phyloP scores from a whole-genome alignment of 2,888 invertebrate genomes.

The Raillietiella orientalis region DNA sequence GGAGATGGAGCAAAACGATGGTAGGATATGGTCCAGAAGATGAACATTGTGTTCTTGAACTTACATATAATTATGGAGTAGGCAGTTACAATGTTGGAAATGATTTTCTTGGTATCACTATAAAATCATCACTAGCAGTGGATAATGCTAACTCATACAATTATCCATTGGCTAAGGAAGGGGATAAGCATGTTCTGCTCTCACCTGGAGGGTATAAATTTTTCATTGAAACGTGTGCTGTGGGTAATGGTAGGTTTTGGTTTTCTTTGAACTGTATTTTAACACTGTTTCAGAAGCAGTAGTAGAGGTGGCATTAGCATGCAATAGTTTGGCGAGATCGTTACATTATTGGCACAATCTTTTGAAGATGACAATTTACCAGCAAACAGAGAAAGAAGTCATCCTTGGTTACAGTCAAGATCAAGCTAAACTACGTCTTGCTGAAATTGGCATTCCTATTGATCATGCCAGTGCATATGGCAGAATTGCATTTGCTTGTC shows the following conservation, averaged over 20 bases:
- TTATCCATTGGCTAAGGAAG: conserved; percentile 33
- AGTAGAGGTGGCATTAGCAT: conserved; percentile 36
- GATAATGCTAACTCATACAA: conserved; percentile 30
- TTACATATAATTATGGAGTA: conserved; percentile 90
- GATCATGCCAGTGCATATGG: conserved; percentile 73
- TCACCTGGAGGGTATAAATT: conserved; percentile 85
- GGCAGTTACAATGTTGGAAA: conserved; percentile 59
- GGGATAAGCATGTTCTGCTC: conserved; percentile 23
- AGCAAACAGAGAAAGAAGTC: conserved; percentile 21
- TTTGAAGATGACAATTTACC: conserved; percentile 33
- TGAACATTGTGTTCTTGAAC: conserved; percentile 70
- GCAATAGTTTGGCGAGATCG: conserved; percentile 37
- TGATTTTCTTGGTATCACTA: conserved; percentile 57
- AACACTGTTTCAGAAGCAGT: conserved; percentile 28
- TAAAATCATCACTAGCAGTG: conserved; percentile 40
- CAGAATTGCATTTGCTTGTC: conserved; percentile 74
- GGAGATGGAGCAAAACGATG: conserved; percentile 98
- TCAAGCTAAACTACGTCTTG: conserved; percentile 42
- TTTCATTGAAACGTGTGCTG: conserved; percentile 10
- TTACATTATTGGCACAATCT: conserved; percentile 53
- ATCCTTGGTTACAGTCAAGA: conserved; percentile 29
- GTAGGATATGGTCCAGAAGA: conserved; percentile 89
- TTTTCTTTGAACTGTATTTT: too few species aligned
- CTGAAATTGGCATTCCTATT: conserved; percentile 30
- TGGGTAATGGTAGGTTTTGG: conserved; percentile 3